Evolutionary conservation across 1,140 invertebrate genomes (phyloP), one percentile per base, ranked within the genome.

Genomic region (Drosophila leontia): DNA sequence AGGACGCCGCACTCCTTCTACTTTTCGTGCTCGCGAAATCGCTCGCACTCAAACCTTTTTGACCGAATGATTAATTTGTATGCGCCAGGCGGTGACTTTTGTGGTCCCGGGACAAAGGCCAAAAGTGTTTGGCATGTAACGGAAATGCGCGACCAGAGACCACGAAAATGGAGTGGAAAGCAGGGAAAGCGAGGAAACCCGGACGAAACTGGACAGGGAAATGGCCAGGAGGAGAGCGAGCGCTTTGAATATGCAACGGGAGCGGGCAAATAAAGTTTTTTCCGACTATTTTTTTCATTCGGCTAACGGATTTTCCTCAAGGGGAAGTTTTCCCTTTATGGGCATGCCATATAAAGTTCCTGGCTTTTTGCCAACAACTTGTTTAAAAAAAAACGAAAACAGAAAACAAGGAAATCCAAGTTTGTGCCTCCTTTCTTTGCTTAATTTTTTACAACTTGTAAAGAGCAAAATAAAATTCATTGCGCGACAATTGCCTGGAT

Each of bases 101-200:
- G 84, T 69, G 84, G 84, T 84, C 72, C 35, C 65, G 85, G 85
- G 77, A 88, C 84, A 88, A 88, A 88, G 84, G 84, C 78, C 85
- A 90, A 88, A 80, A 90, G 84, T 88, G 84, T 88, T 88, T 88
- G 84, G 85, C 84, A 84, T 88, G 85, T 88, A 78, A 88, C 84
- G 84, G 84, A 88, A 88, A 88, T 88, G 84, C 84, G 84, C 84
- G 80, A 58, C 74, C 63, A 87, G 83, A 82, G 82, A 81, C 83
- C 65, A 69, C 55, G 39, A 50, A 74, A 44, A 26, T 32, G 64
- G 45, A 59, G 42, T 23, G 55, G 39, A 57, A 56, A 60, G 29
- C 9, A 9, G 47, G 37, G 39, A 44, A 47, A 45, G 19, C 42
- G 15, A 23, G 51, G 45, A 68, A 48, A 42, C 64, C 63, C 39